These are phyloP conservation scores for Tridacna crocea DNA, from an alignment of 2,888 invertebrate genomes.

Conservation along the genomic window DNA sequence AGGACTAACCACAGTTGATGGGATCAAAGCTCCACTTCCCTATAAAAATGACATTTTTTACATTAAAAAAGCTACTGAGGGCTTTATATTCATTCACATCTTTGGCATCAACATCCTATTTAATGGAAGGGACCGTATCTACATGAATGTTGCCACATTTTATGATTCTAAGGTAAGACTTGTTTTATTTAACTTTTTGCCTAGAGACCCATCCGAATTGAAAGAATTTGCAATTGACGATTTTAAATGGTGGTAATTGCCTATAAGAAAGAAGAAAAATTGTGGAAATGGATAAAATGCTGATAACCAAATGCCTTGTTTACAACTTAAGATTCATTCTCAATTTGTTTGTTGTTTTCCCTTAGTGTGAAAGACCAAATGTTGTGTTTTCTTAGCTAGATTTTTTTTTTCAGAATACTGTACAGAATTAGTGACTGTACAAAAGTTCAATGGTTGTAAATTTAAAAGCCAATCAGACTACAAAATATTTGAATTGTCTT, in stretches of 20 bases:
- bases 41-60: not conserved
- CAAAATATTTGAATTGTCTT: too few species aligned
- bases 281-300: too few species aligned
- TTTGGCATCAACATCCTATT: not conserved
- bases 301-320: not conserved
- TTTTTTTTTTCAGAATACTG: not conserved
- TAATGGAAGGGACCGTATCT: not conserved
- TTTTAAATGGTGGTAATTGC: too few species aligned
- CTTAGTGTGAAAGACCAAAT: too few species aligned
- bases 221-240: too few species aligned
- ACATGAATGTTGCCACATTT: not conserved
- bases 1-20: not conserved
- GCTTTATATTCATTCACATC: not conserved
- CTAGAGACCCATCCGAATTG: not conserved
- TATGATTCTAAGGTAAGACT: not conserved
- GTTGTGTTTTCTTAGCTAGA: not conserved
- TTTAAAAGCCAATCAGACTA: too few species aligned
- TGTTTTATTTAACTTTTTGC: not conserved
- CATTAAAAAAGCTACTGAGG: not conserved
- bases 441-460: too few species aligned
- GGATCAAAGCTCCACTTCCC: not conserved
- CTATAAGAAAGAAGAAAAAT: too few species aligned
- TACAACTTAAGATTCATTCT: too few species aligned
- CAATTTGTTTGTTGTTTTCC: too few species aligned
- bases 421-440: not conserved